Conservation (phyloP, 1,140 invertebrate genomes). For the Aplysia californica region DNA sequence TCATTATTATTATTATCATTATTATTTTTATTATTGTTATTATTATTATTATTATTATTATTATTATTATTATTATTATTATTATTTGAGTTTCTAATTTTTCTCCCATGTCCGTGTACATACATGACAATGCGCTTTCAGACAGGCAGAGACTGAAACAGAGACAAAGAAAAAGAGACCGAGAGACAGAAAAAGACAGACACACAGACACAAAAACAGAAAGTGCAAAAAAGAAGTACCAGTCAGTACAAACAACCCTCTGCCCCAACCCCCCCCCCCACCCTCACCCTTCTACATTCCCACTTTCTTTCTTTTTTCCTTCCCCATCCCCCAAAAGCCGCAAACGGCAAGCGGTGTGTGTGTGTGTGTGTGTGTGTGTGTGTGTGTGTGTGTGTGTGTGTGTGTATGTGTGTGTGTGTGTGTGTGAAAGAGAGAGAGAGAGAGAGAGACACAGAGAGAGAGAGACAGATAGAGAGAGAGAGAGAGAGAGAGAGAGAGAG, state of each 20-base stretch:
- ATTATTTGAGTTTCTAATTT: too few species aligned
- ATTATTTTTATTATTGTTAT: too few species aligned
- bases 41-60: too few species aligned
- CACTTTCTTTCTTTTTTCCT: not conserved
- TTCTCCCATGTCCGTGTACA: too few species aligned
- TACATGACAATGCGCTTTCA: not conserved
- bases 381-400: slow-evolving; percentile 3
- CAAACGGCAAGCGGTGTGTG: not conserved
- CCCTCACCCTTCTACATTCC: not conserved
- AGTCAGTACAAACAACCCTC: not conserved
- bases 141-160: not conserved
- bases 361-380: not conserved
- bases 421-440: too few species aligned
- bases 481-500: too few species aligned
- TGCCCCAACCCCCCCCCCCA: too few species aligned
- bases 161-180: not conserved
- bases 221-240: not conserved
- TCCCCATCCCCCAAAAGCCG: not conserved
- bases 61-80: too few species aligned
- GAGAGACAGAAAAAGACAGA: slow-evolving; percentile 1
- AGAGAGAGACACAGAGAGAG: too few species aligned
- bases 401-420: not conserved
- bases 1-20: too few species aligned
- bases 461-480: too few species aligned
- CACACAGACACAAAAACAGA: not conserved